phyloP scores from a whole-genome alignment of 2,888 invertebrate species.

The Drosophila niveifrons region DNA sequence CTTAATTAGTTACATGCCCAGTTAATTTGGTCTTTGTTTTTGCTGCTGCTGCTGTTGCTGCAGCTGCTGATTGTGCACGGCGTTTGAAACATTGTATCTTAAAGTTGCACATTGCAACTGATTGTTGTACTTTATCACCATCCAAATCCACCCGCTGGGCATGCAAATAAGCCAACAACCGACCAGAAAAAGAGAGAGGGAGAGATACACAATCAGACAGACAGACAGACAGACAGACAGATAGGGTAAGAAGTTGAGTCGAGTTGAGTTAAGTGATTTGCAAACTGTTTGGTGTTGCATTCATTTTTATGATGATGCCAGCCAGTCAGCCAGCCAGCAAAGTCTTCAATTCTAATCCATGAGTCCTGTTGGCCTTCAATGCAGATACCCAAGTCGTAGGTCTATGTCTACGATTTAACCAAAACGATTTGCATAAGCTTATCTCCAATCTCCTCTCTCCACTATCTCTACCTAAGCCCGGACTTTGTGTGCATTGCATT shows the following conservation, averaged over 20 bases:
- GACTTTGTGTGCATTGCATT: slow-evolving; percentile 36
- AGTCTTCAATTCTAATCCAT: slow-evolving; percentile 29
- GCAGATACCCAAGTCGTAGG: slow-evolving; percentile 16
- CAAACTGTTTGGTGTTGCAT: slow-evolving; percentile 40
- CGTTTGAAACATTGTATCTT: slow-evolving; percentile 56
- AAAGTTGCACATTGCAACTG: slow-evolving; percentile 45
- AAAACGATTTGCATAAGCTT: slow-evolving; percentile 43
- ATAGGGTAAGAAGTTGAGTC: background rate
- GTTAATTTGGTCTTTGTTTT: slow-evolving; percentile 60
- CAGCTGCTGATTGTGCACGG: slow-evolving; percentile 51
- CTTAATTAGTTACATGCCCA: slow-evolving; percentile 73
- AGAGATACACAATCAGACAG: background rate
- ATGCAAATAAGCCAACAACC: slow-evolving; percentile 61
- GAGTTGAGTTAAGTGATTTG: slow-evolving; percentile 53
- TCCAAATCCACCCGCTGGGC: slow-evolving; percentile 10
- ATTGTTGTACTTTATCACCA: slow-evolving; percentile 23
- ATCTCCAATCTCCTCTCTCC: background rate
- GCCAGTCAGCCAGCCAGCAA: background rate
- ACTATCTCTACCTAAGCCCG: background rate
- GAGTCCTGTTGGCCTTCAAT: slow-evolving; percentile 31
- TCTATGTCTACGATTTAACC: slow-evolving; percentile 33
- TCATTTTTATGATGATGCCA: slow-evolving; percentile 29
- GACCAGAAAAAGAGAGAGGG: background rate
- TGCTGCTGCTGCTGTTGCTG: slow-evolving; percentile 3
- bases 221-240: background rate